Evolutionary conservation across 2,797 vertebrate species (phyloP).

Genomic region (Orestias chungarensis): DNA sequence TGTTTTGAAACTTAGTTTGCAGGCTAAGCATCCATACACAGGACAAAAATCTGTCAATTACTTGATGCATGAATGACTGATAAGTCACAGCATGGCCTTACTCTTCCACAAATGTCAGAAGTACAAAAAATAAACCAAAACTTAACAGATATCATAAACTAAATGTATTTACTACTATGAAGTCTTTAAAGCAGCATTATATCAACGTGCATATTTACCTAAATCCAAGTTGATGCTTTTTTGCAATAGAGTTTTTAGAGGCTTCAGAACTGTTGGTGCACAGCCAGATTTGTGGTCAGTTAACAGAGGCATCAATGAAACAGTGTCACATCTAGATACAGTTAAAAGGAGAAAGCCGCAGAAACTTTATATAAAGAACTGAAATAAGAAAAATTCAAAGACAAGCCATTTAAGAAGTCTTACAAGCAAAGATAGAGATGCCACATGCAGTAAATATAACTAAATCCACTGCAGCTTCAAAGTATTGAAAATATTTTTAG

Average conservation of each 20-base stretch:
- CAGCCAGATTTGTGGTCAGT: constrained; percentile 72
- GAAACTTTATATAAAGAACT: constrained; percentile 16
- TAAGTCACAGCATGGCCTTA: constrained; percentile 34
- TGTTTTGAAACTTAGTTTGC: not conserved
- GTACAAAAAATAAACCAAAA: constrained; percentile 44
- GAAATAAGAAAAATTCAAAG: constrained; percentile 16
- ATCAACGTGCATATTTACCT: constrained; percentile 40
- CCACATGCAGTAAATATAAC: constrained; percentile 6
- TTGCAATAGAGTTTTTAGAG: constrained; percentile 56
- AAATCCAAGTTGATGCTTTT: constrained; percentile 63
- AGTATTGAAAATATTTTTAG: constrained; percentile 7
- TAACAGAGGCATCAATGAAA: constrained; percentile 70
- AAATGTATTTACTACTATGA: constrained; percentile 20
- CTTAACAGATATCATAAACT: constrained; percentile 34
- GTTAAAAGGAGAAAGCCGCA: constrained; percentile 19
- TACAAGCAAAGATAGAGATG: not conserved
- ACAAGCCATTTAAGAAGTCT: constrained; percentile 4
- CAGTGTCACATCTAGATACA: constrained; percentile 47
- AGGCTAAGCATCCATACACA: not conserved
- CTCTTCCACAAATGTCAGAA: constrained; percentile 35
- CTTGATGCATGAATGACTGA: constrained; percentile 27
- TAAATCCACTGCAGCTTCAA: not conserved
- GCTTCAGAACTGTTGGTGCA: constrained; percentile 48
- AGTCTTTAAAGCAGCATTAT: constrained; percentile 35
- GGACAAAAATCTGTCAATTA: too few species aligned